phyloP scores from a whole-genome alignment of 2,113 vertebrate species.

The Leucosticte australis region DNA sequence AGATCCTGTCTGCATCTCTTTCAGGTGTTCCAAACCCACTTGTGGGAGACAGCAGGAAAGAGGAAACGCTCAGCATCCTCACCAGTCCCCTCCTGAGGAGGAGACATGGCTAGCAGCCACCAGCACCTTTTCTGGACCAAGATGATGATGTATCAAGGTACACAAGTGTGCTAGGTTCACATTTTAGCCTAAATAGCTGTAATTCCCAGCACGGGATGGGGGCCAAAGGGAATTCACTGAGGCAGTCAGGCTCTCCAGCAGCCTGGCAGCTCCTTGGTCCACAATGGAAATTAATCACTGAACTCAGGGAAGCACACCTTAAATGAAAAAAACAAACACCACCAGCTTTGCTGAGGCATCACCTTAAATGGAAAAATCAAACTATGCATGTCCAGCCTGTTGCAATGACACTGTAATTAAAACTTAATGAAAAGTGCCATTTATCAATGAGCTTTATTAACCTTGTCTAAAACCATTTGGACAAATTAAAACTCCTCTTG shows the following conservation, averaged over 20 bases:
- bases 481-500: constrained; percentile 3
- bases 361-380: not conserved
- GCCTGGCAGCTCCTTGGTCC: not conserved
- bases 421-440: constrained; percentile 22
- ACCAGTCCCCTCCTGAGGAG: not conserved
- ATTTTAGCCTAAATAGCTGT: not conserved
- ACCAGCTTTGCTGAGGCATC: not conserved
- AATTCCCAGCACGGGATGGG: not conserved
- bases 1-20: not conserved
- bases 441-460: constrained; percentile 23
- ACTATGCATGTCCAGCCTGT: not conserved
- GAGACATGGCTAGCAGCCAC: not conserved
- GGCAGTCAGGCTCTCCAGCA: not conserved
- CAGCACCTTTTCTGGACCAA: not conserved
- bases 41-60: not conserved
- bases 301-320: not conserved
- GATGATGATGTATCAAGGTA: not conserved
- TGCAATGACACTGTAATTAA: constrained; percentile 17
- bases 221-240: not conserved
- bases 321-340: not conserved
- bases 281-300: not conserved
- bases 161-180: not conserved
- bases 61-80: not conserved
- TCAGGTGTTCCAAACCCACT: not conserved
- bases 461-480: constrained; percentile 46